Evolutionary conservation across 2,113 vertebrate genomes (phyloP).

Genomic region (Prinia subflava): DNA sequence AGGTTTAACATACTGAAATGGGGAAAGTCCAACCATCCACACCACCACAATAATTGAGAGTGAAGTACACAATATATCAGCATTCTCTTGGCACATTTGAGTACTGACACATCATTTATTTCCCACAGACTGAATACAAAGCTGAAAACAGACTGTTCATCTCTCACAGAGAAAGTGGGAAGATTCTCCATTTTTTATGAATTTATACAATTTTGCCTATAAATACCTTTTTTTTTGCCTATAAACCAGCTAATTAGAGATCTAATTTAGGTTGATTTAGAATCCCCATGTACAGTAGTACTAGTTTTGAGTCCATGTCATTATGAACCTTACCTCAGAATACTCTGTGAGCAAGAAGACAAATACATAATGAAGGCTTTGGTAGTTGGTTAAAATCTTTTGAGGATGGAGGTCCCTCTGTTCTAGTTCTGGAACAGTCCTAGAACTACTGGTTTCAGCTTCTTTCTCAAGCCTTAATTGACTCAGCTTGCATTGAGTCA

Average conservation of each 20-base stretch:
- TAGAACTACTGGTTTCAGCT: background rate
- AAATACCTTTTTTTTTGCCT: background rate
- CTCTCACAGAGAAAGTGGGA: background rate
- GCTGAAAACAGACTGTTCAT: background rate
- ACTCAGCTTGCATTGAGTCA: background rate
- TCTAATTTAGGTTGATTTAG: background rate
- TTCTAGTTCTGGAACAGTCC: background rate
- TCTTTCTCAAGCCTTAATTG: background rate
- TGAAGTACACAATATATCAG: background rate
- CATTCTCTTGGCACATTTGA: background rate
- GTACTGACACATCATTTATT: constrained; percentile 28
- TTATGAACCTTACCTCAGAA: background rate
- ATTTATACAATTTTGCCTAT: background rate
- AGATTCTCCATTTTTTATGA: background rate
- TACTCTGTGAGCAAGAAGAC: background rate
- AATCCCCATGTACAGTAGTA: background rate
- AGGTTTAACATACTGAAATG: too few species aligned
- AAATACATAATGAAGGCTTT: background rate
- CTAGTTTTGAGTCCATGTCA: background rate
- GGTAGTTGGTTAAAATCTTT: background rate
- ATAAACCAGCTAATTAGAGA: background rate
- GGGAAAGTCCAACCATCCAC: too few species aligned
- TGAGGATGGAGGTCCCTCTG: background rate
- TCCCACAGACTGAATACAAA: background rate
- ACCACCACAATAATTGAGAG: too few species aligned